Base-by-base conservation (phyloP, 2,888 invertebrate genomes). In the Antitype chi region DNA sequence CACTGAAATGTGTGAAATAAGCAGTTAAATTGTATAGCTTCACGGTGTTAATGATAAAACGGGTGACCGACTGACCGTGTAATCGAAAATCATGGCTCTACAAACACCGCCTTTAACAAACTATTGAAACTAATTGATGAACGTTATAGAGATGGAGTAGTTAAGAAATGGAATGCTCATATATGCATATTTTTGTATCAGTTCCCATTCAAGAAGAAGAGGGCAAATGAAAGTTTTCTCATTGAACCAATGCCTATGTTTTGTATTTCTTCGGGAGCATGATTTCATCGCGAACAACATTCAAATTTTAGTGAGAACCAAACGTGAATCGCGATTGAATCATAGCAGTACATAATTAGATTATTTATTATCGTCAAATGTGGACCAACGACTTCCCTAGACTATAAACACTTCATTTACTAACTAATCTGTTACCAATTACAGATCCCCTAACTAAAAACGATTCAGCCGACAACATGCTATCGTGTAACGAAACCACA, bases 391-490 rank as follows among this genome's bases (percentile, higher is more conserved):
- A n/a, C 7, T 6, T 53, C 20, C 6, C 47, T 8, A 28, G 6
- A n/a, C 20, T 28, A 20, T 70, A 8, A 38, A 47, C 25, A 62
- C 25, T 78, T 57, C 47, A 70, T 70, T 32, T 60, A 55, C 52
- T 72, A 32, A 75, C 15, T 20, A 47, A 49, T 83, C 63, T 38
- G 20, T 74, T 52, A n/a, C 43, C 17, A 53, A 63, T 94, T 94
- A 76, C 91, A 96, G 96, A 89, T 90, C 96, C 96, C 0, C 91
- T 96, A 13, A 94, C 93, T 49, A 96, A 96, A 87, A 96, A 96
- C 79, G 96, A 96, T 86, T 96, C 96, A 0, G 96, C 96, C 0
- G 96, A 96, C 80, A 96, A 96, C 88, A 96, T 96, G 96, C 89
- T 96, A 0, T 96, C 96, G 0, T 96, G 97, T 84, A 96, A 95